Base-by-base conservation (phyloP, 2,797 vertebrate genomes). In the Echiichthys vipera region DNA sequence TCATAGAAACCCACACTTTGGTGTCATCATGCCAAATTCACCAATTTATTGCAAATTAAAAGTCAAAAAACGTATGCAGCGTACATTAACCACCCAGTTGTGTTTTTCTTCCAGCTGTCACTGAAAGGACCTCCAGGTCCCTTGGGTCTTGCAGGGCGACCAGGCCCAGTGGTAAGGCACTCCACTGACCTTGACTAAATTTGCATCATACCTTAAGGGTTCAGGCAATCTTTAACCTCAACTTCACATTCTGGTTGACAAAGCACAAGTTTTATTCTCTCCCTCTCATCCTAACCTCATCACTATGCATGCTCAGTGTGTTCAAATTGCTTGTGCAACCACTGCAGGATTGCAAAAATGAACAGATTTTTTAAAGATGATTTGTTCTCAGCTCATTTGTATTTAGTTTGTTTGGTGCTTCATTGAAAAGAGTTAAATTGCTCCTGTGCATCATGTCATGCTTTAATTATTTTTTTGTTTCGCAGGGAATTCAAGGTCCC, bases 121-220 rank as follows among this genome's bases (percentile, higher is more conserved):
- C 84, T 98, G 93, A 96, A 93, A 83, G 97, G 97, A 1, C 96
- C 96, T 36, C 87, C 97, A 20, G 97, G 97, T 51, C 90, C 96
- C 0, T 7, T 93, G 80, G 97, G 97, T 57, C 94, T 98, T 34
- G 91, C 95, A 0, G 97, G 97, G 5, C 92, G 96, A 67, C 87
- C 95, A 0, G 97, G 97, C 5, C 96, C 96, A 0, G 0, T 95
- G 94, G 97, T 98, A 88, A 96, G 95, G 29, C 25, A 8, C 17
- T 37, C 30, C 18, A 63, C 59, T 86, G 65, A 78, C 71, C 72
- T 74, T 78, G 47, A 72, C 61, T 36, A 74, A 46, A 67, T 77
- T 62, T 69, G 17, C 53, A 61, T 58, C 27, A 37, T 49, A 49
- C n/a, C 63, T 55, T 12, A 68, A 45, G 42, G 63, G 40, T 46